A percentile compares a stretch with the other conserved stretches of the same genome.
Conservation (phyloP, 2,888 invertebrate species). For the Cheilosia impressa region DNA sequence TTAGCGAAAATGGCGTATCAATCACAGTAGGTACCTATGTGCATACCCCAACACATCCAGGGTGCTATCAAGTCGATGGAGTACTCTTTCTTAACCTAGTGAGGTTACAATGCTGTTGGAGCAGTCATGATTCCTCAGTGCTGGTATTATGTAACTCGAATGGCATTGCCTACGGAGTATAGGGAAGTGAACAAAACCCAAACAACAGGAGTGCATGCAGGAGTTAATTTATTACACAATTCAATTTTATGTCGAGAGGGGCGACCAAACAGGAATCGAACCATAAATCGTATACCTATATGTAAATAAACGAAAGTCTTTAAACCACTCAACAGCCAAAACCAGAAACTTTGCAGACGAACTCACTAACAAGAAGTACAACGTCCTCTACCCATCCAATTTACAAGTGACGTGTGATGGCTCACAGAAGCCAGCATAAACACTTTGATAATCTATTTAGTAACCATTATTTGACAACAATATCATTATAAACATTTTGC, state of each 20-base stretch:
- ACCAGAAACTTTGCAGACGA: conserved; percentile 32
- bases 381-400: not conserved
- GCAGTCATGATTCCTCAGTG: no score
- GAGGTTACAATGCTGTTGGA: not conserved
- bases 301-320: conserved; percentile 9
- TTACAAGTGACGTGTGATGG: not conserved
- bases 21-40: no score
- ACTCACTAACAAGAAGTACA: not conserved
- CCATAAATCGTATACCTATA: not conserved
- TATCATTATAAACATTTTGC: conserved; percentile 9
- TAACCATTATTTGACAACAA: conserved; percentile 20
- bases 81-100: not conserved
- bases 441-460: not conserved
- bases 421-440: not conserved
- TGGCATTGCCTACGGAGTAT: not conserved
- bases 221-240: conserved; percentile 3
- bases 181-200: not conserved
- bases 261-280: conserved; percentile 18
- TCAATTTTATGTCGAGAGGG: not conserved
- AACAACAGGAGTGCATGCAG: not conserved
- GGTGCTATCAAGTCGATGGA: no score
- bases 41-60: no score
- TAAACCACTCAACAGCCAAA: not conserved
- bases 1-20: no score
- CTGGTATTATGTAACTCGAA: not conserved